Conservation (phyloP, 2,113 vertebrate genomes). For the Nanorana parkeri region DNA sequence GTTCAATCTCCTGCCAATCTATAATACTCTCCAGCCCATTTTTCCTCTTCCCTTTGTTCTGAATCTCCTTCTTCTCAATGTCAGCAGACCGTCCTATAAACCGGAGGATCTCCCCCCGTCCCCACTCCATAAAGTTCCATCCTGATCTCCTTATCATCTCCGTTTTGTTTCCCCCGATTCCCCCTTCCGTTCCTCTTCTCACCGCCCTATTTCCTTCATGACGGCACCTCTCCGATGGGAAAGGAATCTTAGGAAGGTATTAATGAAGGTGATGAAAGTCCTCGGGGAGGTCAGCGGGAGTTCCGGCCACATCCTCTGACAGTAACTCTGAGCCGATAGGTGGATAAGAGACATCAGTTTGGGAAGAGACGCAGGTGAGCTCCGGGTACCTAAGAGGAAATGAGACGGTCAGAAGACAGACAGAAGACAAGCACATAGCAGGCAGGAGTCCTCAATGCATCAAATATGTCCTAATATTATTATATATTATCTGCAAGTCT, state of each 20-base stretch:
- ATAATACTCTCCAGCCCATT: too few relatives aligned
- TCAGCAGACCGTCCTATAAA: too few relatives aligned
- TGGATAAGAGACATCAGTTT: conserved; percentile 78
- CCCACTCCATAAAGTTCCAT: too few relatives aligned
- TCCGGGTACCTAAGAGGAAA: conserved; percentile 24
- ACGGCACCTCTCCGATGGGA: conserved; percentile 60
- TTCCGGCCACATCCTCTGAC: conserved; percentile 63
- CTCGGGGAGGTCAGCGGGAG: conserved; percentile 72
- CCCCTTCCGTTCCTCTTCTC: conserved; percentile 23
- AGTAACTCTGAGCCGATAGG: conserved; percentile 71
- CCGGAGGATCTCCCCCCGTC: too few relatives aligned
- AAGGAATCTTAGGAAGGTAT: conserved; percentile 66
- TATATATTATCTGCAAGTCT: too few relatives aligned
- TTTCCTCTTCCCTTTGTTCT: too few relatives aligned
- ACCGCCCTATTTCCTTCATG: conserved; percentile 67
- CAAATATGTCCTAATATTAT: too few relatives aligned
- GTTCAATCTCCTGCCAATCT: too few relatives aligned
- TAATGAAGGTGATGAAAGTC: conserved; percentile 75
- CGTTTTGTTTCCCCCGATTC: background rate
- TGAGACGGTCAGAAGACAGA: background rate
- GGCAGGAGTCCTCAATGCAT: too few relatives aligned
- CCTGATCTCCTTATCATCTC: too few relatives aligned
- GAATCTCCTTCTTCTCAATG: too few relatives aligned
- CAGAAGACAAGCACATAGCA: too few relatives aligned
- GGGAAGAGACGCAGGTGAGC: conserved; percentile 60